Evolutionary conservation across 1,140 invertebrate species (phyloP), one percentile per base, ranked within the genome.

Genomic region (Ditylenchus dipsaci): DNA sequence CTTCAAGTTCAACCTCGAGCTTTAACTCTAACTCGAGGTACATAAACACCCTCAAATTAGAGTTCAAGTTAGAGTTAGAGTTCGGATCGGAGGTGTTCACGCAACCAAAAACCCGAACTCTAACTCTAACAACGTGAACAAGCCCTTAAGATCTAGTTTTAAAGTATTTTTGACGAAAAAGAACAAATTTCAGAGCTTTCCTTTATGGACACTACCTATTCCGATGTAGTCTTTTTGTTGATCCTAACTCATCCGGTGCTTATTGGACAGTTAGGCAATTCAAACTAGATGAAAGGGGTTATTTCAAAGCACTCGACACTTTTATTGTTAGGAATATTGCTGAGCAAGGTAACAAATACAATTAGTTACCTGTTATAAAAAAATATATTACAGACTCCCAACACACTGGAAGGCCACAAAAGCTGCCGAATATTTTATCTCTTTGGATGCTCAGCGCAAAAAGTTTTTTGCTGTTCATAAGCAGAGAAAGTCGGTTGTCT

Each of bases 311-410:
- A n/a, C 30, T 72, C 33, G 70, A 72, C 30, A 42, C 70, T 23
- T 72, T 72, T 65, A 60, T 72, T 60, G 70, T 72, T n/a, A 72
- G 73, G 38, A 72, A 72, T 59, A 64, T 72, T 42, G 70, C 70
- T 33, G 70, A 72, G 15, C n/a, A 53, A 53, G 49, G 49, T 53
- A 53, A 53, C n/a, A n/a, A 45, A 13, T 19, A 47, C n/a, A 11
- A 60, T 27, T 1, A 5, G 59, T 19, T 8, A 65, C n/a, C 26
- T 21, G 7, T 17, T 7, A 13, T 26, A 49, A 21, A 47, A 1
- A 23, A 9, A n/a, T 67, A 42, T 67, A 29, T 43, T 60, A 66
- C 27, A 23, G 33, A 21, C n/a, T 3, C n/a, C 21, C 15, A 63
- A 67, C 15, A 64, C 29, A 17, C 38, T 27, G 45, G 57, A 21